Evolutionary conservation across 2,888 invertebrate genomes (phyloP), one percentile per base, ranked within the genome.

Genomic region (Amblyteles armatorius): DNA sequence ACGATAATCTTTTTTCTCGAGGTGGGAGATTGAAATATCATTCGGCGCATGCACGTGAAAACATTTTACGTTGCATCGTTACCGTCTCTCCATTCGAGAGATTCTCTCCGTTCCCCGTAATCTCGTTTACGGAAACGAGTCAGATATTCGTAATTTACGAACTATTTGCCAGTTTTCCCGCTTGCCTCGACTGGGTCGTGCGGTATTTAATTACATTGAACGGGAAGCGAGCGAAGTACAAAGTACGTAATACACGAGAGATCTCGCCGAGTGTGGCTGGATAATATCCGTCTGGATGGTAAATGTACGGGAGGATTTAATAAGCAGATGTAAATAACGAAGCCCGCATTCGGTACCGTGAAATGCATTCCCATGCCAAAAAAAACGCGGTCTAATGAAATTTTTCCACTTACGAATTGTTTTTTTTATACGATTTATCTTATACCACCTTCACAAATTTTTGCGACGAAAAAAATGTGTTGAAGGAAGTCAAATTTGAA

Each of bases 41-140:
- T 74, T 71, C 36, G 40, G 9, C 19, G 55, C 29, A 71, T 76
- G 65, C 57, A 36, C 48, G 67, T 48, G 71, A 67, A 65, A 76
- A 83, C 79, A 76, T 83, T 67, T 76, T 13, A 26, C 26, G 52
- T 52, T 9, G 71, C 71, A 52, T 71, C 71, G 71, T 71, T 71
- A 19, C 71, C 16, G 60, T 36, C 36, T 71, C 83, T 63, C 33
- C 26, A 36, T 11, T 72, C 73, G 48, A 65, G 76, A 65, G 72
- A 68, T 36, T 71, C 60, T 68, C 63, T 40, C 29, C 71, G 50
- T 69, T 71, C 13, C 26, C 69, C 26, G 67, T 67, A 40, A 60
- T 57, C 48, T 6, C 9, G 44, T 26, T 33, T 63, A 76, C 26
- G 26, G 13, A 44, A 22, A 57, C 57, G 40, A 40, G 44, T 29